Evolutionary conservation across 2,888 invertebrate species (phyloP), one percentile per base, ranked within the genome.

Genomic region (Hirtodrosophila histrioides): DNA sequence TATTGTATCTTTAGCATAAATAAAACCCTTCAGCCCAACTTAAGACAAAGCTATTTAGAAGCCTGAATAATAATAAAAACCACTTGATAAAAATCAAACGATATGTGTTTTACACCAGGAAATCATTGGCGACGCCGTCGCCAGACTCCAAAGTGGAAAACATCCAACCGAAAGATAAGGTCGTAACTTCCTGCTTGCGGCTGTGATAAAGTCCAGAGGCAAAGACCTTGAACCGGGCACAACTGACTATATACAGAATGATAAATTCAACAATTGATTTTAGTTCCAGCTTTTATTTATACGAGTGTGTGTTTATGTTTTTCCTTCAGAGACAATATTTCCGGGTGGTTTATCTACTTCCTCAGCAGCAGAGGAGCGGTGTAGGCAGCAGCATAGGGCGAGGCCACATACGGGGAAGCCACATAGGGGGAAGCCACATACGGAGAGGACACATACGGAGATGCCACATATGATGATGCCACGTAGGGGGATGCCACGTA

Each of bases 401-500:
- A 72, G 9, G 78, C 71, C n/a, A 68, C 61, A 37, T 76, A 75
- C 29, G 57, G 51, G 0, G 57, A 75, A 17, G 86, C 85, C 44
- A 71, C 78, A 45, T 86, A 86, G n/a, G 80, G 73, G 0, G 81
- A 67, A 4, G 86, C 83, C 53, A 73, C 76, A 24, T 83, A 86
- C 0, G 86, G 72, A 0, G 86, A 73, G 2, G 87, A 77, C 54
- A 65, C 79, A 17, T 82, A 81, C 0, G 82, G 60, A 0, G 92
- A 90, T 5, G 92, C 75, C 35, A 83, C 81, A 6, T 87, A 85
- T 0, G 89, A 66, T 0, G 92, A 90, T 9, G 89, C 80, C 39
- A 82, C 87, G 3, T 87, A 85, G 0, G 89, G 73, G 0, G 92
- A 90, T 11, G 93, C 93, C 50, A 84, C 85, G 3, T 84, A 86